A percentile compares a stretch with the other conserved stretches of the same genome.
Evolutionary conservation across 1,140 invertebrate genomes (phyloP).

Genomic region (Contarinia nasturtii): DNA sequence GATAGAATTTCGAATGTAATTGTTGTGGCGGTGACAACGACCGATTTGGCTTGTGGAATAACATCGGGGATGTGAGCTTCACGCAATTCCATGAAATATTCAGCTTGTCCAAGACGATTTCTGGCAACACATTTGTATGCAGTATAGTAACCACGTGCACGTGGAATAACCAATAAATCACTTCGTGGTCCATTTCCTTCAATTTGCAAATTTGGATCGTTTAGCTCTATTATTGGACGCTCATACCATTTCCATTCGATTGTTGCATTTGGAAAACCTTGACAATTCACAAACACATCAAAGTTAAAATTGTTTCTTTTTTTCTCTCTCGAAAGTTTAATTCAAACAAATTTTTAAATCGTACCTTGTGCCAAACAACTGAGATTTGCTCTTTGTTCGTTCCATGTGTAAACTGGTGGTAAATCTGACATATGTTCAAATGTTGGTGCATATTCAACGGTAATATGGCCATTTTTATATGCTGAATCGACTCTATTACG

Average conservation of each 20-base stretch:
- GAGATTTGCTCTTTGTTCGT: constrained; percentile 55
- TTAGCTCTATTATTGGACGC: constrained; percentile 27
- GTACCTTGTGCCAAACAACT: constrained; percentile 70
- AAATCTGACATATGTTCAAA: constrained; percentile 53
- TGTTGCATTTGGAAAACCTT: constrained; percentile 66
- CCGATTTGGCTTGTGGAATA: constrained; percentile 30
- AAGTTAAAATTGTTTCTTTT: no score
- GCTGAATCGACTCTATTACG: constrained; percentile 55
- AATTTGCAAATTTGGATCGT: constrained; percentile 33
- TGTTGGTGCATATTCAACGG: constrained; percentile 61
- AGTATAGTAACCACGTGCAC: constrained; percentile 43
- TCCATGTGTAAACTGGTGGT: constrained; percentile 61
- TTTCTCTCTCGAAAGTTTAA: no score
- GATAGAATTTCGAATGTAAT: constrained; percentile 56
- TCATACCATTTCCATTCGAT: constrained; percentile 57
- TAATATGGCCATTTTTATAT: constrained; percentile 60
- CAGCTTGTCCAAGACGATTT: constrained; percentile 49
- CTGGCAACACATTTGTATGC: constrained; percentile 65
- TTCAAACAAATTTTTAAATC: background rate
- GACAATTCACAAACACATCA: background rate
- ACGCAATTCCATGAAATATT: constrained; percentile 45
- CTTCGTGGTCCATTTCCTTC: constrained; percentile 47
- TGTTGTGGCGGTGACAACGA: constrained; percentile 59
- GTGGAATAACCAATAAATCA: constrained; percentile 42
- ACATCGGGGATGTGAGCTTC: constrained; percentile 41